Evolutionary conservation across 2,797 vertebrate species (phyloP), one percentile per base, ranked within the genome.

Genomic region (Gymnopithys bicolor): DNA sequence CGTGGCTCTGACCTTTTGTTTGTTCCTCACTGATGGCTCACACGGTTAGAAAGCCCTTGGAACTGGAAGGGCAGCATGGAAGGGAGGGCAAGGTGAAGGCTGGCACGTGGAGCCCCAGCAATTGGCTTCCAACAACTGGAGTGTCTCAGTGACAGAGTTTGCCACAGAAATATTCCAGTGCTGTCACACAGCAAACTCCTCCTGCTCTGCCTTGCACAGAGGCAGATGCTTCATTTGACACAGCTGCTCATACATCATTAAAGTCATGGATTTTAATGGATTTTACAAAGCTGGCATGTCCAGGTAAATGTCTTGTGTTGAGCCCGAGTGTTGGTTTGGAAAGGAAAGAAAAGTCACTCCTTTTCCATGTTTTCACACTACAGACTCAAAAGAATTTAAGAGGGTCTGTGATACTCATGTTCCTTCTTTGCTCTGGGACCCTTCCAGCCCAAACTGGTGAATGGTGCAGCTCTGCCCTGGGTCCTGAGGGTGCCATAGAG

Each of bases 121-220:
- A 7, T 41, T 60, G 37, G 56, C 46, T 87, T 80, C 46, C 77
- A 81, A 35, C 30, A 45, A 79, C 58, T 51, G 71, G 51, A 60
- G 59, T 45, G 37, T 62, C 75, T 66, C 43, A 39, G 0, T 18
- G 3, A 0, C 33, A 51, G 51, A 19, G 51, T 46, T 52, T 87
- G 87, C 56, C 56, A 30, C 62, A 45, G 64, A 32, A 74, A 84
- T 74, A 81, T 77, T 69, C 66, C 30, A 19, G 45, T 35, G 25
- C 73, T 83, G 67, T 12, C 0, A 48, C 1, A 1, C 60, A 55
- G 58, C 43, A 76, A 92, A 69, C 39, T 30, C 74, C 62, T 60
- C 41, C 46, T 1, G 0, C 43, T 70, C 56, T 4, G 3, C 15
- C 64, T 76, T 0, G 0, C 28, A 30, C 28, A 59, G 43, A 86